Conservation (phyloP, 2,113 vertebrate genomes). For the Synodontis membranacea region DNA sequence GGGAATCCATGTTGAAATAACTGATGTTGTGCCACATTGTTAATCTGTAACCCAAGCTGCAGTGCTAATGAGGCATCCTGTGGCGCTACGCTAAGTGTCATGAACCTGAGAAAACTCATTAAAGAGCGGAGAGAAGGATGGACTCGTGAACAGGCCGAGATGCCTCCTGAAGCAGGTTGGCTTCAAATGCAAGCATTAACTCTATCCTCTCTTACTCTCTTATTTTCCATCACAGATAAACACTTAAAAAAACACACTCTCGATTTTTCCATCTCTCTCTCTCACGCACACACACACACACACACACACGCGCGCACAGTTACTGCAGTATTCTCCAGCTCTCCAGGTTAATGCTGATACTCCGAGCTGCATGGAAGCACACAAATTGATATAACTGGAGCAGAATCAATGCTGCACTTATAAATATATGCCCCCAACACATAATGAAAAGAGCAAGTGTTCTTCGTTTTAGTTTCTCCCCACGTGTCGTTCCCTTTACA, state of each 20-base stretch:
- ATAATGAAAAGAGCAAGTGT: background rate
- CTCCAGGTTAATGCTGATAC: background rate
- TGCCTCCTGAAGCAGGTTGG: background rate
- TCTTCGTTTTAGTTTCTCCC: background rate
- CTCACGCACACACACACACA: background rate
- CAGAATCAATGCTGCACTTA: background rate
- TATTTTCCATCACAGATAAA: background rate
- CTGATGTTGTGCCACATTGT: background rate
- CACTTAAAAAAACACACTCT: background rate
- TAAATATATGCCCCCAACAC: background rate
- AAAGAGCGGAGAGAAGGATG: background rate
- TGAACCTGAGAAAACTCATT: conserved; percentile 7
- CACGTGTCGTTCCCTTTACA: background rate
- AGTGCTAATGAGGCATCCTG: background rate
- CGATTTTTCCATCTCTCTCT: background rate
- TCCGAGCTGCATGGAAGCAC: background rate
- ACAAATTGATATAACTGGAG: conserved; percentile 5
- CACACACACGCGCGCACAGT: background rate
- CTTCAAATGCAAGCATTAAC: background rate
- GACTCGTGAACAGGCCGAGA: background rate
- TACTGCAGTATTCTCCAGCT: background rate
- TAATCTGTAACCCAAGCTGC: background rate
- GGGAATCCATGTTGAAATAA: background rate
- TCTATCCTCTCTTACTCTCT: background rate
- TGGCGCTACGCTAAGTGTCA: background rate